Evolutionary conservation across 2,797 vertebrate species (phyloP).

Genomic region (Brachyalestes nurse): DNA sequence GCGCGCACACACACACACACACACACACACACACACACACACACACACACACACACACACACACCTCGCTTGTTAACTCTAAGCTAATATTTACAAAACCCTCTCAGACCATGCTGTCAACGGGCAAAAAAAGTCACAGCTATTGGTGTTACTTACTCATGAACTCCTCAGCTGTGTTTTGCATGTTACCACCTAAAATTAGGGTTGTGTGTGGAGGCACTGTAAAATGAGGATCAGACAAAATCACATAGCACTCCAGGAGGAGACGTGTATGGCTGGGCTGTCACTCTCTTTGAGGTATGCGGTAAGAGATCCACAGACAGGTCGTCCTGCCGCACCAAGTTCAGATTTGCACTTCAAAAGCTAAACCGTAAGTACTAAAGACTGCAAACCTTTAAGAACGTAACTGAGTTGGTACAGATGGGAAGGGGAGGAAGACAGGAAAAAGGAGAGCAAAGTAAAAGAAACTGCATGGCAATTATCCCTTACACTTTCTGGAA

Average conservation of each 20-base stretch:
- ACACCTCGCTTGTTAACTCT: slow-evolving; percentile 9
- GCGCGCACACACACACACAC: slow-evolving; percentile 17
- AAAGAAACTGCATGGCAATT: slow-evolving; percentile 55
- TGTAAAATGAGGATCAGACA: slow-evolving; percentile 48
- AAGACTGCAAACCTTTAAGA: slow-evolving; percentile 43
- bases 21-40: slow-evolving; percentile 2
- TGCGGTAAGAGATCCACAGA: slow-evolving; percentile 39
- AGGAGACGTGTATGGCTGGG: slow-evolving; percentile 38
- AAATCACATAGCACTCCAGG: slow-evolving; percentile 15
- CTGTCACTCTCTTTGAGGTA: slow-evolving; percentile 44
- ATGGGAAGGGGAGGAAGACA: slow-evolving; percentile 23
- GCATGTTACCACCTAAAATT: slow-evolving; percentile 3
- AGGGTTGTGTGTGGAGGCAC: slow-evolving; percentile 16
- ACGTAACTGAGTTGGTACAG: slow-evolving; percentile 30
- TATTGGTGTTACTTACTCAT: not conserved
- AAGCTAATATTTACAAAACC: slow-evolving; percentile 43
- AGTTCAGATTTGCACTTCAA: slow-evolving; percentile 59
- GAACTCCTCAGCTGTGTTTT: slow-evolving; percentile 7
- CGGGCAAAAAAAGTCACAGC: slow-evolving; percentile 1
- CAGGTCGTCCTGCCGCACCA: slow-evolving; percentile 32
- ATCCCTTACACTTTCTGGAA: slow-evolving; percentile 50
- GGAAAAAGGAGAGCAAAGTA: slow-evolving; percentile 39
- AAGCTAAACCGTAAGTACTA: slow-evolving; percentile 58
- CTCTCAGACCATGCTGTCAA: slow-evolving; percentile 17
- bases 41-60: slow-evolving; percentile 9